Percentiles rank a stretch among this genome's conserved stretches.
Evolutionary conservation across 1,140 invertebrate species (phyloP).

Genomic region (Panulirus ornatus): DNA sequence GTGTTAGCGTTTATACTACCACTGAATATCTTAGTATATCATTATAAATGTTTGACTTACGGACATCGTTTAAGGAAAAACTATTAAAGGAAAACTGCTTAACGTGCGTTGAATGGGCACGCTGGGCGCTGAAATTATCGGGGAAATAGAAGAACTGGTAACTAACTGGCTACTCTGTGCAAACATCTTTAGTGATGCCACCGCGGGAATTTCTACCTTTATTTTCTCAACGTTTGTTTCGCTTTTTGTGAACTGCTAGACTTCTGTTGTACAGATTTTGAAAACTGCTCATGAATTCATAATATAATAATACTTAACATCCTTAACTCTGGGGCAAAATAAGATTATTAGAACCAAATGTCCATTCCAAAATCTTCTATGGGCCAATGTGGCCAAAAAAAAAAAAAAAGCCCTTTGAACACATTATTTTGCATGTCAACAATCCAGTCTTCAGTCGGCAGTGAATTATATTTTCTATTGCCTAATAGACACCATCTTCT

Average conservation of each 20-base stretch:
- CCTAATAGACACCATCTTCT: background rate
- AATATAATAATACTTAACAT: background rate
- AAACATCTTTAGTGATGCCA: slow-evolving; percentile 31
- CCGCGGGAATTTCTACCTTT: background rate
- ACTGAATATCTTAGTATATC: background rate
- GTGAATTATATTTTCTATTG: background rate
- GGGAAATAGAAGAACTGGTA: slow-evolving; percentile 15
- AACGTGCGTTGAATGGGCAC: background rate
- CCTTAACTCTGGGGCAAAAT: too few species aligned
- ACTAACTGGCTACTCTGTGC: slow-evolving; percentile 3
- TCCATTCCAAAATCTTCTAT: background rate
- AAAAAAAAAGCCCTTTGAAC: background rate
- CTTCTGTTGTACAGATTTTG: background rate
- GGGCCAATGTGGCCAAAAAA: background rate
- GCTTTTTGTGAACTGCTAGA: background rate
- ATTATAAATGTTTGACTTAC: background rate
- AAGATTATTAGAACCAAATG: background rate
- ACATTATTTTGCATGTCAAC: slow-evolving; percentile 28
- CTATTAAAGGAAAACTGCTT: too few species aligned
- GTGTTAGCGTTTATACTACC: background rate
- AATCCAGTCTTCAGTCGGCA: background rate
- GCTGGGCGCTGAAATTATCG: background rate
- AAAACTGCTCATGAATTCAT: too few species aligned
- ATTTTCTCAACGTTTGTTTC: background rate
- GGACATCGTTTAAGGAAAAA: too few species aligned